phyloP scores from a whole-genome alignment of 2,113 vertebrate species.

The Talpa occidentalis region DNA sequence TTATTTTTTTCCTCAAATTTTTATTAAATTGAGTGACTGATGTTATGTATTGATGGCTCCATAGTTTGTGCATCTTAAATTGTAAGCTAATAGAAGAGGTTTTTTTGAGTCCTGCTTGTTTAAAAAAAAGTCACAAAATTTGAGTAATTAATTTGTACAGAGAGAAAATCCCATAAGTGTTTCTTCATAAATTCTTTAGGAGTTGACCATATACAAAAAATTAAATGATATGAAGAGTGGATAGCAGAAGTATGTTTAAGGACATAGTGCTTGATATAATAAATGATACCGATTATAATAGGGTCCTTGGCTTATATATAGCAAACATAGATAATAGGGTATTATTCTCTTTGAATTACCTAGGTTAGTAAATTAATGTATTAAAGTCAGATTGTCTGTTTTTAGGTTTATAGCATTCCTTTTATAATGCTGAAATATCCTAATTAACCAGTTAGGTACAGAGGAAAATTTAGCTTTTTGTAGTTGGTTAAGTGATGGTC shows the following conservation, averaged over 20 bases:
- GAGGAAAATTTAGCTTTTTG: slow-evolving; percentile 7
- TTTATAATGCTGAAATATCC: neutral
- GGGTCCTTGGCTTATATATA: neutral
- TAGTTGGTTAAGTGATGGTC: neutral
- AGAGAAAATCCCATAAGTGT: neutral
- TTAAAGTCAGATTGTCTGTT: neutral
- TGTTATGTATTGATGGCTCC: neutral
- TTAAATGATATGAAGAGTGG: neutral
- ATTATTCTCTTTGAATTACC: neutral
- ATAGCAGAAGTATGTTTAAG: slow-evolving; percentile 1
- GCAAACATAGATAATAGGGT: neutral
- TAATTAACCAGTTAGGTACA: neutral
- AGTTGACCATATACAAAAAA: neutral
- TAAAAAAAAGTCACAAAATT: slow-evolving; percentile 5
- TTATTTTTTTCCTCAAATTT: slow-evolving; percentile 32
- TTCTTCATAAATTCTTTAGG: slow-evolving; percentile 29
- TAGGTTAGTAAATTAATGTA: neutral
- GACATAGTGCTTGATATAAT: neutral
- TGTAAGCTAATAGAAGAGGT: neutral
- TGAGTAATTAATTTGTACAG: neutral
- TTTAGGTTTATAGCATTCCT: neutral
- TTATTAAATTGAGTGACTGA: neutral
- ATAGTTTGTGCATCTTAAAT: slow-evolving; percentile 1
- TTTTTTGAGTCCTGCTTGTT: slow-evolving; percentile 1
- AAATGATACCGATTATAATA: neutral